Conservation (phyloP, 2,113 vertebrate genomes). For the Sorex araneus region DNA sequence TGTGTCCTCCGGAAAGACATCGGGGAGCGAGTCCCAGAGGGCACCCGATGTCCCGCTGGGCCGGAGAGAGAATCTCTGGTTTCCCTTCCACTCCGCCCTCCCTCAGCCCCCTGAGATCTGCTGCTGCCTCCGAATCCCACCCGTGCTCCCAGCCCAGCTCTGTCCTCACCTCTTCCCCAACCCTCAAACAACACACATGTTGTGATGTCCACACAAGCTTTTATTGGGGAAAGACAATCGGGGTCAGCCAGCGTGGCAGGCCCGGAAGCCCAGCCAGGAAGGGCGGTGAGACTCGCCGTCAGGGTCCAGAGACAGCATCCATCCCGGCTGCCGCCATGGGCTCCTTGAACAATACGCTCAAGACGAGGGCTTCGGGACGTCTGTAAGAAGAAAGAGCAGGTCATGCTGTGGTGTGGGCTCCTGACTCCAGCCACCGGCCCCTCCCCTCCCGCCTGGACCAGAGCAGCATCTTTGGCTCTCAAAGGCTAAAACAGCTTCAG, state of each 20-base stretch:
- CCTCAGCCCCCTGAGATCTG: neutral
- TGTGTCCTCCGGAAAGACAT: neutral
- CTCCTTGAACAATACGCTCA: neutral
- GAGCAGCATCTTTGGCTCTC: neutral
- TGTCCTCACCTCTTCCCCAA: neutral
- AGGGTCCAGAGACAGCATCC: neutral
- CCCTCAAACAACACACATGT: neutral
- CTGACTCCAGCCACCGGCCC: neutral
- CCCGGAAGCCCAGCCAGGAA: neutral
- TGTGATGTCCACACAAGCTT: neutral
- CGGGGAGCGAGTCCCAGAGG: neutral
- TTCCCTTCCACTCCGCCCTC: neutral
- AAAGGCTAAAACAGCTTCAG: neutral
- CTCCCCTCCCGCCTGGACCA: neutral
- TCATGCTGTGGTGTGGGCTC: neutral
- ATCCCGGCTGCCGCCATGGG: neutral
- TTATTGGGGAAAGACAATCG: slow-evolving; percentile 53
- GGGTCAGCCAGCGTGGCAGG: neutral
- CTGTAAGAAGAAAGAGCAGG: slow-evolving; percentile 58
- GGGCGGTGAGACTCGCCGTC: too few species aligned
- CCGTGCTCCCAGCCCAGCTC: neutral
- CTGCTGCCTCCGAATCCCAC: neutral
- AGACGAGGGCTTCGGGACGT: neutral
- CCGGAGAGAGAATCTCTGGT: neutral
- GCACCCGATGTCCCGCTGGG: too few species aligned